Evolutionary conservation across 2,888 invertebrate species (phyloP), one percentile per base, ranked within the genome.

Genomic region (Theretra japonica): DNA sequence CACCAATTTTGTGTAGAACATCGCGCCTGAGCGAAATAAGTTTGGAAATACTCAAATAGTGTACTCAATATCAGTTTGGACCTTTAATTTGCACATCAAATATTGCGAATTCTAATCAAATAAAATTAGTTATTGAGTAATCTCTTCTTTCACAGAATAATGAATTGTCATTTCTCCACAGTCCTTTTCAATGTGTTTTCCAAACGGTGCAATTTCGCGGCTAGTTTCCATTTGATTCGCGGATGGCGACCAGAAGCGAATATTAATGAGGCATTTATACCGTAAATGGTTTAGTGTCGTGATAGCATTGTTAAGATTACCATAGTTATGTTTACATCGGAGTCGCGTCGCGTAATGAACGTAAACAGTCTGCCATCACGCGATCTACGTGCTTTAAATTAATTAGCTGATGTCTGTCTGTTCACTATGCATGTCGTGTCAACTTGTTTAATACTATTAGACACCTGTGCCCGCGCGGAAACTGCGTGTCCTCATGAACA

Each of bases 371-470:
- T 70, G 53, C 56, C 60, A 68, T 73, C 75, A 74, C 73, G 76
- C 68, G 19, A 74, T 50, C 57, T 73, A 76, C 77, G 77, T 77
- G 79, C 69, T 33, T 74, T 70, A 73, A 65, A 62, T 73, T 74
- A 74, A 75, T 79, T 75, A 76, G 77, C 73, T 70, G 70, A 76
- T 70, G 15, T 28, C 69, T 69, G 53, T 30, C 28, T 56, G 72
- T 73, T 75, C 73, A 73, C 72, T 68, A 76, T 73, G 72, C 72
- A 73, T 71, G 72, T 73, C 72, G 70, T 30, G 71, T 21, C 41
- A 53, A 48, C 48, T 65, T 62, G 62, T 70, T 30, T 53, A 23
- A 30, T 41, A 33, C 65, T 71, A 41, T 65, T 65, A 56, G 53
- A 65, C 70, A 71, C 70, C 70, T 71, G 70, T 62, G 33, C 53